Evolutionary conservation across 2,797 vertebrate genomes (phyloP), one percentile per base, ranked within the genome.

Genomic region (Buceros bicornis): DNA sequence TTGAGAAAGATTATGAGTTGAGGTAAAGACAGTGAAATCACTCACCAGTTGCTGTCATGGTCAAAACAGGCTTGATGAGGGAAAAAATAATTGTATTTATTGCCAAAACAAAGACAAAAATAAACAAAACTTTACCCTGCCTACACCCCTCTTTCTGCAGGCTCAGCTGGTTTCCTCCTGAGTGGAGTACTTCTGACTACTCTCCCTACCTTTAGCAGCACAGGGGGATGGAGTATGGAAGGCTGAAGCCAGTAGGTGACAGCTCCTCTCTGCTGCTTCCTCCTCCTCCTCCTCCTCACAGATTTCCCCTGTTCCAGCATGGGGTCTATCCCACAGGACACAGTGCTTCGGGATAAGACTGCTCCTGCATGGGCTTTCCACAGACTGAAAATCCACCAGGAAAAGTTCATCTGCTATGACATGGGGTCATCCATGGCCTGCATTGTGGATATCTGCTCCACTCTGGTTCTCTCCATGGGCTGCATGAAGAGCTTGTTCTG

Each of bases 201-300:
- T 50, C 13, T 73, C 14, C 16, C 31, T 50, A 3, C 15, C 22
- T 61, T 45, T 3, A 16, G 26, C 16, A 60, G 16, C 35, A 24
- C 1, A 0, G 10, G 1, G 2, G 3, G 37, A 54, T 18, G 29
- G 12, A 43, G 4, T 20, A 31, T 25, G 21, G 42, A 53, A 70
- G 8, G 19, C 17, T n/a, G 9, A 1, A 0, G 17, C 53, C 33
- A 26, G 28, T 35, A 24, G 0, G 0, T 31, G 25, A 16, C 12
- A 7, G 11, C 20, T 65, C 8, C 11, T 78, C 24, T 82, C 21
- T 45, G 11, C 2, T 13, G 5, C 8, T 61, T 16, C 7, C 53
- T 74, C 37, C 37, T 40, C 7, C 53, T 74, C 37, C 37, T 40
- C 29, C 53, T 74, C 13, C 31, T 81, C 28, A 18, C 5, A 8